Evolutionary conservation across 2,797 vertebrate species (phyloP), one percentile per base, ranked within the genome.

Genomic region (Petrocephalus sullivani): DNA sequence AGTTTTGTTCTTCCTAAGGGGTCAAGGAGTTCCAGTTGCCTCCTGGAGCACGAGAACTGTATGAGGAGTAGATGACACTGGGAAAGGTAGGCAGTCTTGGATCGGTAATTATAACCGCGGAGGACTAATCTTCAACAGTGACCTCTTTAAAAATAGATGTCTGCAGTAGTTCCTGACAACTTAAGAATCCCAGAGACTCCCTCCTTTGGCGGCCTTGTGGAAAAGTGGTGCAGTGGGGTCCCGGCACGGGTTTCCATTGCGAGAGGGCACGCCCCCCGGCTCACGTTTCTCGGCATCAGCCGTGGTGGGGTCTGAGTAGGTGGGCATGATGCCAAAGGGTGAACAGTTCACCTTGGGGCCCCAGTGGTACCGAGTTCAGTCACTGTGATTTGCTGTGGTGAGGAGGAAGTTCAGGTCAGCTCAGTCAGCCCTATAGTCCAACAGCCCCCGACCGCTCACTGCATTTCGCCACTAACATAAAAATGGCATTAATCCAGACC

Each of bases 371-470:
- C 88, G 91, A 92, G 82, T 89, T 67, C 41, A 89, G 89, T 91
- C 88, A 53, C 87, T 1, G 91, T 92, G 93, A 93, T 94, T 93
- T 93, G 90, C 85, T 82, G 91, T 4, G 78, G 89, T 90, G 91
- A 90, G 64, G 88, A 92, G 41, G 89, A 91, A 91, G 91, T 94
- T 94, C 89, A 88, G 60, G 82, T 88, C 14, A 7, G 60, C 84
- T 60, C 37, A n/a, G 19, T 89, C 64, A 75, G 37, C n/a, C 84
- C 12, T 81, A 81, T 19, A 10, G 75, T 2, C 41, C 71, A n/a
- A 78, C 71, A 78, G 28, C 64, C 33, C 67, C 14, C 5, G 14
- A 75, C 75, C 19, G 3, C 75, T 41, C 16, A 81, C n/a, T 19
- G 41, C 41, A 37, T 28, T 56, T 41, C 7, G 0, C 71, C 8